Base-by-base conservation (phyloP, 2,113 vertebrate genomes). In the Dromas ardeola region DNA sequence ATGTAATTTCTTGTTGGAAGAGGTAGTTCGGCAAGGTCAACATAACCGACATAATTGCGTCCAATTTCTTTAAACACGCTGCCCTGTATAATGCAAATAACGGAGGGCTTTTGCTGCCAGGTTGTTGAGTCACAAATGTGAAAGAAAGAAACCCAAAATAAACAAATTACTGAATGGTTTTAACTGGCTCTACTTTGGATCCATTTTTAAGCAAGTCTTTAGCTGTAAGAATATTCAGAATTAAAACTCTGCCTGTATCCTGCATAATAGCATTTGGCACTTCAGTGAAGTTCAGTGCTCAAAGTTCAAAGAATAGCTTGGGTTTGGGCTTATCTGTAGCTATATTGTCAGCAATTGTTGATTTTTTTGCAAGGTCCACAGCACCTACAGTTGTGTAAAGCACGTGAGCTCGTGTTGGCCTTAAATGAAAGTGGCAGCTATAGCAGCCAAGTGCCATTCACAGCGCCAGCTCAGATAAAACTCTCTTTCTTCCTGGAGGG, bases 391-490 rank as follows among this genome's bases (percentile, higher is more conserved):
- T 82, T 91, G 90, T 83, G 93, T 81, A 77, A 84, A 81, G 79
- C 93, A 93, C 10, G 8, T 95, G 88, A 95, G 82, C 21, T n/a
- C 2, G 0, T 32, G 47, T 58, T 90, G 86, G 91, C 62, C 90
- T 97, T 96, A 95, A 97, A 73, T n/a, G 40, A 80, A 97, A 78
- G 92, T 92, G 91, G 91, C 94, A 97, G 91, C 79, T 77, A 15
- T 20, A 78, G 94, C 93, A 95, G 79, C 92, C 94, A 94, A 95
- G 84, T 53, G 86, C 80, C 92, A 73, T 85, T 86, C 69, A 42
- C 78, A 69, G 90, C 2, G 23, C 90, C 96, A 95, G 62, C 86
- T 92, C 86, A n/a, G 47, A 96, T 97, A 77, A 97, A 58, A 69
- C 61, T 97, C 88, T 84, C 38, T 34, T 42, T 56, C 83, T 70